Evolutionary conservation across 2,797 vertebrate genomes (phyloP).

Genomic region (Sandelia bainsii): DNA sequence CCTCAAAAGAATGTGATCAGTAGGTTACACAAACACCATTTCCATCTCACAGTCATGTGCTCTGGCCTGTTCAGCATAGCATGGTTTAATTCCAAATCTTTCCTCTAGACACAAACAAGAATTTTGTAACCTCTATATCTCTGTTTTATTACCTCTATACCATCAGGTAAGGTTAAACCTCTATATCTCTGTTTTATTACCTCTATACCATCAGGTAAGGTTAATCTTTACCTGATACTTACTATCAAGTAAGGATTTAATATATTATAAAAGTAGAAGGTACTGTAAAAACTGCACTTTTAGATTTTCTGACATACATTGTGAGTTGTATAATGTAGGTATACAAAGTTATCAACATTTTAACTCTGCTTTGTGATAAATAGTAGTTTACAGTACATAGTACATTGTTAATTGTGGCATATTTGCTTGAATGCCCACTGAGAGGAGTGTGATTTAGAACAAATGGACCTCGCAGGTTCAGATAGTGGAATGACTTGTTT

Average conservation of each 20-base stretch:
- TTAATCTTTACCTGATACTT: not conserved
- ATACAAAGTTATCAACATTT: constrained; percentile 2
- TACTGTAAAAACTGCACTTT: not conserved
- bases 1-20: constrained; percentile 52
- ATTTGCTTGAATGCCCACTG: constrained; percentile 27
- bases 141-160: not conserved
- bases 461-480: constrained; percentile 15
- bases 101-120: not conserved
- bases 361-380: not conserved
- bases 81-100: constrained; percentile 27
- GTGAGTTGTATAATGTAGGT: not conserved
- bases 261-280: not conserved
- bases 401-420: constrained; percentile 16
- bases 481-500: constrained; percentile 16
- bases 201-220: rapidly evolving
- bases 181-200: constrained; percentile 1
- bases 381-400: not conserved
- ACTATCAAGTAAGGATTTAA: not conserved
- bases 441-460: constrained; percentile 14
- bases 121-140: too few species aligned
- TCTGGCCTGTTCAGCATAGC: constrained; percentile 47
- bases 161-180: not conserved
- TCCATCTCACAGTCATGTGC: constrained; percentile 55
- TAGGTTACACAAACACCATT: constrained; percentile 57
- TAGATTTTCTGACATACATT: not conserved